These are phyloP conservation scores for Rhodinocichla rosea DNA, from an alignment of 2,113 vertebrate genomes.

Conservation along the genomic window DNA sequence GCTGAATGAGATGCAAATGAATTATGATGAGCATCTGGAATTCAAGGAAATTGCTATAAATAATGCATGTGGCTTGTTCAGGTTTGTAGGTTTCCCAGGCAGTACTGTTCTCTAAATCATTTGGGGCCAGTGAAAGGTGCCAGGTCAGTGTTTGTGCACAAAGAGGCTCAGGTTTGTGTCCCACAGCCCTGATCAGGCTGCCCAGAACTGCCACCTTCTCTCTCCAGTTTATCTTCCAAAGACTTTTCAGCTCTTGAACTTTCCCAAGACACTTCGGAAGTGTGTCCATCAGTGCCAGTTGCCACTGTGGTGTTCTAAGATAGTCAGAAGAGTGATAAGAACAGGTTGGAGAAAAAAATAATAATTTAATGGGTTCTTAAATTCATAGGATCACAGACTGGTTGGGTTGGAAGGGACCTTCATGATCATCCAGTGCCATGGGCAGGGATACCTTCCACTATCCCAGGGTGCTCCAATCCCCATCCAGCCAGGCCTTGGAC, in stretches of 20 bases:
- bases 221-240: background rate
- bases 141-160: background rate
- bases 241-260: background rate
- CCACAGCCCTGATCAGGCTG: background rate
- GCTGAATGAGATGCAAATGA: slow-evolving; percentile 20
- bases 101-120: background rate
- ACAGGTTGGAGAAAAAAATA: background rate
- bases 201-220: background rate
- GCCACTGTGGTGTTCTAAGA: background rate
- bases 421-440: rapidly evolving
- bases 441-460: background rate
- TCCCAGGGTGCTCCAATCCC: background rate
- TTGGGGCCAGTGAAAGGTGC: background rate
- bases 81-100: background rate
- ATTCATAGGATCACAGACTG: background rate
- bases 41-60: background rate
- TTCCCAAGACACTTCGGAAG: background rate
- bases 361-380: background rate
- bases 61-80: background rate
- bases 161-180: background rate
- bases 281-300: background rate
- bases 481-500: rapidly evolving
- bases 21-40: slow-evolving; percentile 26
- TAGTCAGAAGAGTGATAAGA: background rate
- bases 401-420: background rate